Evolutionary conservation across 2,888 invertebrate species (phyloP), one percentile per base, ranked within the genome.

Genomic region (Clunio marinus): DNA sequence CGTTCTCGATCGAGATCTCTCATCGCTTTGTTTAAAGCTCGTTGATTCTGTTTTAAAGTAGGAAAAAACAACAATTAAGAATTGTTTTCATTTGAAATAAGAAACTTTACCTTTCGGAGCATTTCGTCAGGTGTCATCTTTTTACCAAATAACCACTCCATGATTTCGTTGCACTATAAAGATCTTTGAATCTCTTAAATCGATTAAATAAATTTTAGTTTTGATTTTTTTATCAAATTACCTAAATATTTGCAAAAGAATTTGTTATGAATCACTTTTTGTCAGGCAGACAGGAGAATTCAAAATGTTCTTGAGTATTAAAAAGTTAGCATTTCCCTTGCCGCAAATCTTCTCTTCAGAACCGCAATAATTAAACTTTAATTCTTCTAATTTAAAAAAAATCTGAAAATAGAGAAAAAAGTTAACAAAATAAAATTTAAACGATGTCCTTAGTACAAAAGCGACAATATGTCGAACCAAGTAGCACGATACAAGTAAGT

Each of bases 1-100:
- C 88, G 87, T 80, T 97, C 96, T 63, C 96, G 83, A 78, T 99
- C 99, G 72, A 99, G 83, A 79, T 99, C 99, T 4, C 99, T 84
- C 91, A 98, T 96, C 0, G 99, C 98, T 82, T 96, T 96, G 79
- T 95, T 98, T 46, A 99, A 81, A 1, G 98, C 96, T 70, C 99
- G 84, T 80, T 99, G 98, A 81, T 99, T 99, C 80, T 66, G 17
- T 62, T 45, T 45, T 20, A 20, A 59, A 35, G 37, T 22, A 41
- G 10, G 25, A 45, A 22, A 20, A 46, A 45, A 22, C 25, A 41
- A 63, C 63, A 63, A 63, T 27, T 15, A 45, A 22, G 46, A 63
- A 7, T 41, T 10, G 22, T 51, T 28, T 17, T 10, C 25, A 20
- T 22, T 10, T 20, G 13, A n/a, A n/a, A n/a, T n/a, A n/a, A n/a